A percentile compares a stretch with the other conserved stretches of the same genome.
These are phyloP conservation scores for Pammene fasciana DNA, from an alignment of 2,888 invertebrate genomes.

Conservation along the genomic window DNA sequence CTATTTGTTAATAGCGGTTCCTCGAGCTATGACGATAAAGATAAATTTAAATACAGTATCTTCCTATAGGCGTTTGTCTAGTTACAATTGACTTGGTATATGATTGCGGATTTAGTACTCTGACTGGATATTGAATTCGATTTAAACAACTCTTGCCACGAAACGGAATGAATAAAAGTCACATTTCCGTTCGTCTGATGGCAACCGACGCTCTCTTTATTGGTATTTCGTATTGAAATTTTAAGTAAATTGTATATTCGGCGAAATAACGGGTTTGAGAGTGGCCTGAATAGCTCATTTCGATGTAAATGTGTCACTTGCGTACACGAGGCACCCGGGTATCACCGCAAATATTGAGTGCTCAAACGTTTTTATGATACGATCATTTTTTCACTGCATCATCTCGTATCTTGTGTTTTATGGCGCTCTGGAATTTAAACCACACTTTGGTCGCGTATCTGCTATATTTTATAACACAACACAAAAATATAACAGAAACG, in stretches of 20 bases:
- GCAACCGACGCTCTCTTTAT: conserved; percentile 51
- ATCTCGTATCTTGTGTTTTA: conserved; percentile 37
- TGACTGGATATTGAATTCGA: conserved; percentile 56
- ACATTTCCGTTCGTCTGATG: conserved; percentile 56
- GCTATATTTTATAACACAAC: no score
- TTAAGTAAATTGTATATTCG: conserved; percentile 66
- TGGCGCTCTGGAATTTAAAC: conserved; percentile 10
- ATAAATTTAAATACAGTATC: no score
- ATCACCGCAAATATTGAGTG: conserved; percentile 38
- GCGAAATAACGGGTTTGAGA: conserved; percentile 58
- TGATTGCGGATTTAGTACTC: conserved; percentile 54
- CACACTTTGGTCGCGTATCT: background rate
- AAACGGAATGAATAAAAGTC: conserved; percentile 62
- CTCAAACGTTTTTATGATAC: conserved; percentile 37
- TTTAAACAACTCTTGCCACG: conserved; percentile 56
- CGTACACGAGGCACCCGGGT: conserved; percentile 42
- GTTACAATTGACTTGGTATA: conserved; percentile 39
- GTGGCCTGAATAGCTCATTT: conserved; percentile 61
- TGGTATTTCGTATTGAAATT: conserved; percentile 64
- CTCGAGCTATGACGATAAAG: no score
- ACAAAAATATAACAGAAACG: no score
- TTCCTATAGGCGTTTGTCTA: no score
- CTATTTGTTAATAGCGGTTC: no score
- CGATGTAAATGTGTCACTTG: conserved; percentile 60
- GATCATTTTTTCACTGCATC: conserved; percentile 39